These are phyloP conservation scores for Apotomis turbidana DNA, from an alignment of 2,888 invertebrate genomes.

Conservation along the genomic window DNA sequence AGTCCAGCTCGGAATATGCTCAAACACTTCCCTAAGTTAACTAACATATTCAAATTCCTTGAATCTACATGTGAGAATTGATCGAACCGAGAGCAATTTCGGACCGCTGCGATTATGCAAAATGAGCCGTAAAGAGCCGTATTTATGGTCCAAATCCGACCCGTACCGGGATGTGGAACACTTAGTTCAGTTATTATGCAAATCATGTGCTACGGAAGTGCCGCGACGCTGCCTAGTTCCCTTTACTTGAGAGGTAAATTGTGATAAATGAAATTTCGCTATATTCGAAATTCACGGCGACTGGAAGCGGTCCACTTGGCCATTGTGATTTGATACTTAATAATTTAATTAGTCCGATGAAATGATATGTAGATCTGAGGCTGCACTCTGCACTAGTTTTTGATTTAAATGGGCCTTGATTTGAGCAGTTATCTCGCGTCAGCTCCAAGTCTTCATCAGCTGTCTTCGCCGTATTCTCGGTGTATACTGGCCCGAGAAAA, in stretches of 20 bases:
- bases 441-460: no score
- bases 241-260: conserved; percentile 73
- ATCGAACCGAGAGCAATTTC: conserved; percentile 64
- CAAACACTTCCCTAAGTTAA: conserved; percentile 46
- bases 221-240: conserved; percentile 72
- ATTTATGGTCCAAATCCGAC: conserved; percentile 60
- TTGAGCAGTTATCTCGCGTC: no score
- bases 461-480: no score
- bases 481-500: no score
- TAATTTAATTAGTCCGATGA: neutral
- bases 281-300: conserved; percentile 46
- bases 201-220: conserved; percentile 75
- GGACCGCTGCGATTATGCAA: conserved; percentile 52
- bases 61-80: conserved; percentile 71
- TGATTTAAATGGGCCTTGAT: no score
- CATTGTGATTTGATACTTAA: conserved; percentile 18
- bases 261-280: conserved; percentile 71
- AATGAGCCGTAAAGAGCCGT: conserved; percentile 52
- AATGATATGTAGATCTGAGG: no score
- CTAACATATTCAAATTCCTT: conserved; percentile 69
- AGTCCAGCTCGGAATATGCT: conserved; percentile 34
- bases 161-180: conserved; percentile 55
- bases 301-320: conserved; percentile 11
- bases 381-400: no score
- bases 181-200: conserved; percentile 77